Conservation (phyloP, 2,113 vertebrate species). For the Crotalus viridis region DNA sequence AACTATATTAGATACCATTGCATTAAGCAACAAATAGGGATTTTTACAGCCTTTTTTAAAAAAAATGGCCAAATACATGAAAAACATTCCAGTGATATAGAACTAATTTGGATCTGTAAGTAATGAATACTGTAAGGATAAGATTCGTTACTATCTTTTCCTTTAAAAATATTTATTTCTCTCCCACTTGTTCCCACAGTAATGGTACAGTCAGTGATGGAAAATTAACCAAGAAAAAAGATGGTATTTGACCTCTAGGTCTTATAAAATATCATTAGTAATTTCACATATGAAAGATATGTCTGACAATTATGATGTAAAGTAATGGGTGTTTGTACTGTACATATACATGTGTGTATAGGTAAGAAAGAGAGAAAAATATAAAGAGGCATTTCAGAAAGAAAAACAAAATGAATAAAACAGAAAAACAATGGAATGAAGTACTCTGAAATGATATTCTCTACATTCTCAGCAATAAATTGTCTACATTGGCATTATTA, state of each 20-base stretch:
- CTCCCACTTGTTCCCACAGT: not conserved
- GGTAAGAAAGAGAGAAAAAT: not conserved
- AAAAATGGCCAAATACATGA: not conserved
- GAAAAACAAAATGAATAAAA: not conserved
- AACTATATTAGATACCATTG: not conserved
- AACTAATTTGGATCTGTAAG: not conserved
- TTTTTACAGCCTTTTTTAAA: not conserved
- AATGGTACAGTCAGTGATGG: not conserved
- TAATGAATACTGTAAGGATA: not conserved
- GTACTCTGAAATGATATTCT: not conserved
- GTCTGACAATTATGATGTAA: not conserved
- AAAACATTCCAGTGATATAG: not conserved
- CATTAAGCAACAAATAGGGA: not conserved
- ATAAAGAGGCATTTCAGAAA: not conserved
- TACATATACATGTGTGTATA: not conserved
- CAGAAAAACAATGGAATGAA: not conserved
- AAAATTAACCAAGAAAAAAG: not conserved
- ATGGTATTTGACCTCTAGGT: not conserved
- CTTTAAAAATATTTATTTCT: not conserved
- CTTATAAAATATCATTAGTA: not conserved
- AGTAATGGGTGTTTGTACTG: not conserved
- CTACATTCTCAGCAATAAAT: not conserved
- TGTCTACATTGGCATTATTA: not conserved
- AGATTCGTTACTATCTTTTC: not conserved
- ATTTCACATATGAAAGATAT: not conserved